These are phyloP conservation scores for Formicarius rufipectus DNA, from an alignment of 2,113 vertebrate species.

Conservation along the genomic window DNA sequence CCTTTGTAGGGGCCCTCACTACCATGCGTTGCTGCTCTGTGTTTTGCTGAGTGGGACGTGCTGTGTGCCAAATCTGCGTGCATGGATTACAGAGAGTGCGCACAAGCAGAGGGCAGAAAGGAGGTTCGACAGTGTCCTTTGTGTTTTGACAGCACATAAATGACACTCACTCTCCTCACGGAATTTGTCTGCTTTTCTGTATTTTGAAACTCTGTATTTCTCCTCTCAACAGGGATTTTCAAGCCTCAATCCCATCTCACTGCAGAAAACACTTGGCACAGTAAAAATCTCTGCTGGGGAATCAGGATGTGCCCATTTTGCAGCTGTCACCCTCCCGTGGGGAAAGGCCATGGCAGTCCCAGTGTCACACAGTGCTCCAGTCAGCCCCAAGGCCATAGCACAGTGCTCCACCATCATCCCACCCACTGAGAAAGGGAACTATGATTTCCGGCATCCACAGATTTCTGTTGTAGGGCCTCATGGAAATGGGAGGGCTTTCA, in stretches of 20 bases:
- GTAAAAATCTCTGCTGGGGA: not conserved
- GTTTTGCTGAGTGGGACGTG: constrained; percentile 35
- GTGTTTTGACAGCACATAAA: constrained; percentile 14
- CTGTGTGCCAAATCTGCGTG: not conserved
- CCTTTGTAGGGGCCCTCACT: constrained; percentile 35
- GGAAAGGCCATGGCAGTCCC: not conserved
- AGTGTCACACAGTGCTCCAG: accelerated
- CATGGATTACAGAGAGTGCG: not conserved
- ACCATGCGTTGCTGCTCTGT: constrained; percentile 14
- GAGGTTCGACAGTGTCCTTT: not conserved
- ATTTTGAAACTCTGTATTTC: not conserved
- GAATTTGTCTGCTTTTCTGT: not conserved
- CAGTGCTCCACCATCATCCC: accelerated
- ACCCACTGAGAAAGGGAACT: not conserved
- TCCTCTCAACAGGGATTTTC: not conserved
- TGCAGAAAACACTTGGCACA: not conserved
- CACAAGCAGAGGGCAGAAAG: not conserved
- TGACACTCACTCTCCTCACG: not conserved
- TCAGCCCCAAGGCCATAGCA: not conserved
- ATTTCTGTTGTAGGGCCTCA: not conserved
- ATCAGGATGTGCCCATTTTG: not conserved
- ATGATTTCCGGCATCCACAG: accelerated
- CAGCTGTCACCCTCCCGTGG: accelerated
- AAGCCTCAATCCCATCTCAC: not conserved
- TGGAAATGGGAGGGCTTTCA: not conserved